These are phyloP conservation scores for Rallus crepitans DNA, from an alignment of 2,797 vertebrate genomes.

Conservation along the genomic window DNA sequence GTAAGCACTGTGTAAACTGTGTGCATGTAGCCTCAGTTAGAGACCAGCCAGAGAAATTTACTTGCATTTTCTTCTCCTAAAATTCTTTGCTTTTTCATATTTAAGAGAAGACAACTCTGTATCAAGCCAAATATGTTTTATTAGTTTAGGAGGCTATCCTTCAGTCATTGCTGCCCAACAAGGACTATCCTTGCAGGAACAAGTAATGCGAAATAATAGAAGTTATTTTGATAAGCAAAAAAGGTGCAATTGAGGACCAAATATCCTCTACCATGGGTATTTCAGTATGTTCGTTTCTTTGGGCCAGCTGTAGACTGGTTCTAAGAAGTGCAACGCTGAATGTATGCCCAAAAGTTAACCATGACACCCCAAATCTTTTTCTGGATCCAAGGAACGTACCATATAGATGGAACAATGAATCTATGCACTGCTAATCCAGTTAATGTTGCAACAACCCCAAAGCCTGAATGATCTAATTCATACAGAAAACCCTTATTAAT, in stretches of 20 bases:
- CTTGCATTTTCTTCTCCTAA: neutral
- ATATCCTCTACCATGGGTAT: neutral
- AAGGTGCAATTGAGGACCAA: neutral
- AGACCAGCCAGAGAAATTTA: neutral
- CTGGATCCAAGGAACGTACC: neutral
- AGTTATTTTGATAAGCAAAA: neutral
- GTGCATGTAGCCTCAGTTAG: neutral
- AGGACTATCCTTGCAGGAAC: neutral
- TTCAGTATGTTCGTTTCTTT: neutral
- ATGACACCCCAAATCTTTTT: neutral
- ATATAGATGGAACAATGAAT: neutral
- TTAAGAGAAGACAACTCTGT: neutral
- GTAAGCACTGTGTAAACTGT: fast-evolving
- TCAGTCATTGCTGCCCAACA: neutral
- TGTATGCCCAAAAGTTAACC: neutral
- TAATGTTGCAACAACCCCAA: neutral
- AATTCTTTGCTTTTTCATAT: neutral
- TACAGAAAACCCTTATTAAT: neutral
- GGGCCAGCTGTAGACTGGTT: neutral
- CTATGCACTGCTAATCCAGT: neutral
- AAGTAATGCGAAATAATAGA: neutral
- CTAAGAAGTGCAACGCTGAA: neutral
- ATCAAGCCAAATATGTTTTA: neutral
- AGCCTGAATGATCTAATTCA: neutral
- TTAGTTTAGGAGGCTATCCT: neutral